Evolutionary conservation across 2,113 vertebrate genomes (phyloP).

Genomic region (Pseudopodoces humilis): DNA sequence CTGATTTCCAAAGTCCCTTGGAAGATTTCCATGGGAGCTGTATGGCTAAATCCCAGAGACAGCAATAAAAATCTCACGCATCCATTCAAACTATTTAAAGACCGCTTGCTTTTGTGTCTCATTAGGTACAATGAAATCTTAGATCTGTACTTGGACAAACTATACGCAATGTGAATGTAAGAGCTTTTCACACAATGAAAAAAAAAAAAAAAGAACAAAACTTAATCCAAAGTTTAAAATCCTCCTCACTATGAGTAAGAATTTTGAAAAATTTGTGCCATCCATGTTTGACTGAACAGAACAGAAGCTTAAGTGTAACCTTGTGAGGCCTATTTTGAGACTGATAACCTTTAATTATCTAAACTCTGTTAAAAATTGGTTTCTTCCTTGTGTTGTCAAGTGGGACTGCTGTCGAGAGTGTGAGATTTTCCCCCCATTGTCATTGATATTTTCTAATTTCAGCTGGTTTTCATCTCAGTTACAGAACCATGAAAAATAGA

Average conservation of each 20-base stretch:
- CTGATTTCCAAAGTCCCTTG: neutral
- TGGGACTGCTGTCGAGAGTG: neutral
- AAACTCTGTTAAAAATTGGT: neutral
- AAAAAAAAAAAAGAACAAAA: neutral
- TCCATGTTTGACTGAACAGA: neutral
- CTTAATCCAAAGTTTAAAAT: neutral
- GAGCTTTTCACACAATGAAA: neutral
- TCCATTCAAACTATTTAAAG: neutral
- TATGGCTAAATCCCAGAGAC: neutral
- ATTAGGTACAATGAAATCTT: neutral
- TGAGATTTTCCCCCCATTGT: neutral
- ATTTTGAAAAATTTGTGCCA: neutral
- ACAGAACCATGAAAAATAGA: neutral
- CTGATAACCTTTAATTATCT: neutral
- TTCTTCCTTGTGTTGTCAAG: neutral
- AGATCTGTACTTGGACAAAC: neutral
- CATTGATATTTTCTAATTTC: neutral
- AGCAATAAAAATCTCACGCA: neutral
- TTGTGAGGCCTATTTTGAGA: neutral
- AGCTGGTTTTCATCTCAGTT: neutral
- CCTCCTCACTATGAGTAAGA: neutral
- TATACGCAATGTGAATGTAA: neutral
- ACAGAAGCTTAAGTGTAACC: neutral
- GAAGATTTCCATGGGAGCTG: neutral
- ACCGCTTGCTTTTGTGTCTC: neutral